Conservation (phyloP, 2,888 invertebrate genomes). For the Bimastos eiseni region DNA sequence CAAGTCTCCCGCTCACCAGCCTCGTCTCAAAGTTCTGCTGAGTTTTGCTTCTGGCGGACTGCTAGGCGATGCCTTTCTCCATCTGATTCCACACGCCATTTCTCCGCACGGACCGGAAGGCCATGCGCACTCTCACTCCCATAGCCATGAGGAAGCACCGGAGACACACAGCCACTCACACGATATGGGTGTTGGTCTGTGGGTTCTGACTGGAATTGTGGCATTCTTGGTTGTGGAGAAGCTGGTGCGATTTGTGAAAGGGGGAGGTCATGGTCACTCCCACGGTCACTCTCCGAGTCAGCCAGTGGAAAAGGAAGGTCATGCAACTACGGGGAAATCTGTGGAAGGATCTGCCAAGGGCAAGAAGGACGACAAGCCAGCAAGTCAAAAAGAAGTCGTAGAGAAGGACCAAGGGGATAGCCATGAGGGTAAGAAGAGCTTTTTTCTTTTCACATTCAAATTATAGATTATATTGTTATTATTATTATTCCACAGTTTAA, state of each 20-base stretch:
- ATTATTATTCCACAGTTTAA: too few species aligned
- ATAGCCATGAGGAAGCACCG: conserved; percentile 65
- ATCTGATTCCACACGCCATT: conserved; percentile 94
- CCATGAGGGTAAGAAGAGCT: not conserved
- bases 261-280: conserved; percentile 71
- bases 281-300: conserved; percentile 7
- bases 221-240: conserved; percentile 92
- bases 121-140: conserved; percentile 66
- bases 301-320: not conserved
- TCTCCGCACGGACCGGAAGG: conserved; percentile 62
- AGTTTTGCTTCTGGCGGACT: conserved; percentile 71
- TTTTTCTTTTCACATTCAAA: not conserved
- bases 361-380: conserved; percentile 35
- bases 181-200: conserved; percentile 88
- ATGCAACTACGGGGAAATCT: not conserved
- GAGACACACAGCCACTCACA: conserved; percentile 62
- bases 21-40: conserved; percentile 77
- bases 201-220: conserved; percentile 90
- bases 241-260: conserved; percentile 72
- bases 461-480: not conserved
- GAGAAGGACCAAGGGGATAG: not conserved
- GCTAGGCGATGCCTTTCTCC: conserved; percentile 96
- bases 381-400: not conserved
- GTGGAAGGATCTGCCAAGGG: conserved; percentile 31
- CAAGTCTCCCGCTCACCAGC: conserved; percentile 74